Evolutionary conservation across 2,797 vertebrate genomes (phyloP).

Genomic region (Lithobates sylvaticus): DNA sequence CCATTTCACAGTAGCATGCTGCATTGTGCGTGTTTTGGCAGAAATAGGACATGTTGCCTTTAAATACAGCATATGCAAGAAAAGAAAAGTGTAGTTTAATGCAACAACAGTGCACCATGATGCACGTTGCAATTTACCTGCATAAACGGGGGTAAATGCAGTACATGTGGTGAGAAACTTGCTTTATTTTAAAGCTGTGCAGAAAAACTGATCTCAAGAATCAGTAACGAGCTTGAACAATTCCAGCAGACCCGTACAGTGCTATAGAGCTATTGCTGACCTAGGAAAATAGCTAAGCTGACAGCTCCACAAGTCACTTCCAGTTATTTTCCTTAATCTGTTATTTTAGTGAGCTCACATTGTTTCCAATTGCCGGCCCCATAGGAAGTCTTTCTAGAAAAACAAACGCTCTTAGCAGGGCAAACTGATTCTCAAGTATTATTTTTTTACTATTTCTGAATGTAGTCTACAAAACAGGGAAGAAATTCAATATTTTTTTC

Average conservation of each 20-base stretch:
- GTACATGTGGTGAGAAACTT: no score
- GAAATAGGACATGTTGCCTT: no score
- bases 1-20: no score
- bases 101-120: no score
- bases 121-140: no score
- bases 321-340: constrained; percentile 56
- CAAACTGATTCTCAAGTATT: constrained; percentile 19
- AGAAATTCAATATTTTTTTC: background rate
- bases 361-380: constrained; percentile 47
- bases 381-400: constrained; percentile 43
- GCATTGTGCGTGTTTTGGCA: no score
- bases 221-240: background rate
- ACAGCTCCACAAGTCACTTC: constrained; percentile 43
- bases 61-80: no score
- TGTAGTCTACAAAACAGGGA: background rate
- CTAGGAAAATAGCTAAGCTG: constrained; percentile 24
- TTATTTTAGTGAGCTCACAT: constrained; percentile 56
- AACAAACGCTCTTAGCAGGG: constrained; percentile 38
- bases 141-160: no score
- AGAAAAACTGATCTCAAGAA: background rate
- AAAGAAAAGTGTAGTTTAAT: no score
- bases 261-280: constrained; percentile 15
- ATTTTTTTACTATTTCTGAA: background rate
- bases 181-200: background rate
- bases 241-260: background rate